Conservation (phyloP, 53 echinoderm and acorn worm species). For the Pentamera pediparva region DNA sequence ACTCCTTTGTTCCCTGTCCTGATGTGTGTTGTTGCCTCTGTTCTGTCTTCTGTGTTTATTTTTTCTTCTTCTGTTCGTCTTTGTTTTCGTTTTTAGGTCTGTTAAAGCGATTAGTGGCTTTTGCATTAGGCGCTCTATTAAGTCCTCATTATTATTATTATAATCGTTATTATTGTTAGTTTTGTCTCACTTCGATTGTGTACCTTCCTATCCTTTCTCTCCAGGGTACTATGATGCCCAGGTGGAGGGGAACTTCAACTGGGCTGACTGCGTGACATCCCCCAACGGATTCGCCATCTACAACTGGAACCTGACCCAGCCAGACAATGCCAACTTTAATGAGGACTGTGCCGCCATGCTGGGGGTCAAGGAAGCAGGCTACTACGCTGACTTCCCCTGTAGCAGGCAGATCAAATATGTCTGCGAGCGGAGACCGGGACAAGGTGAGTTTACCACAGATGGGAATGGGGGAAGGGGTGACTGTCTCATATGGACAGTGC, state of each 20-base stretch:
- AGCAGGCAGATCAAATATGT: slow-evolving; percentile 48
- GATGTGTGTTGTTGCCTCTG: too few species aligned
- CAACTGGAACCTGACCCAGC: slow-evolving; percentile 58
- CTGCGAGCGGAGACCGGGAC: slow-evolving; percentile 74
- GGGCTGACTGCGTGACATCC: slow-evolving; percentile 66
- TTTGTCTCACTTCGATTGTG: neutral
- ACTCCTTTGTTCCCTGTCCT: too few species aligned
- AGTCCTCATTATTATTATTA: too few species aligned
- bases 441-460: neutral
- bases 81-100: too few species aligned
- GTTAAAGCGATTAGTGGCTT: too few species aligned
- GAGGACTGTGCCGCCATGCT: slow-evolving; percentile 70
- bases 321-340: slow-evolving; percentile 42
- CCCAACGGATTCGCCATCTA: neutral
- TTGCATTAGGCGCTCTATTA: too few species aligned
- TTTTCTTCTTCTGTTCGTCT: too few species aligned
- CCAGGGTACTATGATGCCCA: slow-evolving; percentile 68
- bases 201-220: neutral
- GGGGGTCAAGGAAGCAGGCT: slow-evolving; percentile 38
- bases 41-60: too few species aligned
- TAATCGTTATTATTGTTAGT: neutral
- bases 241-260: slow-evolving; percentile 55
- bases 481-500: too few species aligned
- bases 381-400: slow-evolving; percentile 64
- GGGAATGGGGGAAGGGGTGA: too few species aligned